A percentile compares a stretch with the other conserved stretches of the same genome.
phyloP scores from a whole-genome alignment of 2,113 vertebrate species.

The Papio anubis region DNA sequence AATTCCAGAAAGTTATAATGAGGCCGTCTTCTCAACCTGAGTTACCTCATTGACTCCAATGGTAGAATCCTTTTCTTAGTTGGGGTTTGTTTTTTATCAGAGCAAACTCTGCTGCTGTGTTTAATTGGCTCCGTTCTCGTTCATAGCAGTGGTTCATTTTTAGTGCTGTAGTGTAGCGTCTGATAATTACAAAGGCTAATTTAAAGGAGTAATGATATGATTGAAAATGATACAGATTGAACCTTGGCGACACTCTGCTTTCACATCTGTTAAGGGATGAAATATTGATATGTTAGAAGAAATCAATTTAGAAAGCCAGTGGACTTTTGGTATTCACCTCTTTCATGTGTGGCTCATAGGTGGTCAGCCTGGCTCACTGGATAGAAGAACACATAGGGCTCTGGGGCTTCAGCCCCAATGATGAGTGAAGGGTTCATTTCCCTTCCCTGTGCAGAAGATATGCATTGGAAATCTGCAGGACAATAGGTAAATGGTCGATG shows the following conservation, averaged over 20 bases:
- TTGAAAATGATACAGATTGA: slow-evolving; percentile 44
- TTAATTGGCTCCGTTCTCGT: slow-evolving; percentile 60
- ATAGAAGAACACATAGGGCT: neutral
- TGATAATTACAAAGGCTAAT: slow-evolving; percentile 73
- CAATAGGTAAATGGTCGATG: neutral
- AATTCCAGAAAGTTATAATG: slow-evolving; percentile 21
- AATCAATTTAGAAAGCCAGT: slow-evolving; percentile 69
- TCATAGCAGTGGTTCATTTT: slow-evolving; percentile 43
- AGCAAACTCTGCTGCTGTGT: slow-evolving; percentile 6
- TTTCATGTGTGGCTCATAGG: slow-evolving; percentile 56
- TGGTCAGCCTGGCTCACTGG: neutral
- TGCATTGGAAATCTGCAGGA: neutral
- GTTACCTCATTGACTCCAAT: slow-evolving; percentile 9
- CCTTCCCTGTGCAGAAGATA: neutral
- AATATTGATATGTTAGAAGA: slow-evolving; percentile 66
- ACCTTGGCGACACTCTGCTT: slow-evolving; percentile 59
- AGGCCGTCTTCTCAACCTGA: neutral
- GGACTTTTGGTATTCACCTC: slow-evolving; percentile 30
- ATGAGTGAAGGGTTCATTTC: neutral
- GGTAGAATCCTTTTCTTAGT: slow-evolving; percentile 14
- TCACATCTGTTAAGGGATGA: slow-evolving; percentile 47
- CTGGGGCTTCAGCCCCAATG: neutral
- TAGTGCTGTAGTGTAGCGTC: neutral
- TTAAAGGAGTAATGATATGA: slow-evolving; percentile 30
- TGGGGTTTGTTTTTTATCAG: slow-evolving; percentile 40